Evolutionary conservation across 2,113 vertebrate species (phyloP).

Genomic region (Speoplatyrhinus poulsoni): DNA sequence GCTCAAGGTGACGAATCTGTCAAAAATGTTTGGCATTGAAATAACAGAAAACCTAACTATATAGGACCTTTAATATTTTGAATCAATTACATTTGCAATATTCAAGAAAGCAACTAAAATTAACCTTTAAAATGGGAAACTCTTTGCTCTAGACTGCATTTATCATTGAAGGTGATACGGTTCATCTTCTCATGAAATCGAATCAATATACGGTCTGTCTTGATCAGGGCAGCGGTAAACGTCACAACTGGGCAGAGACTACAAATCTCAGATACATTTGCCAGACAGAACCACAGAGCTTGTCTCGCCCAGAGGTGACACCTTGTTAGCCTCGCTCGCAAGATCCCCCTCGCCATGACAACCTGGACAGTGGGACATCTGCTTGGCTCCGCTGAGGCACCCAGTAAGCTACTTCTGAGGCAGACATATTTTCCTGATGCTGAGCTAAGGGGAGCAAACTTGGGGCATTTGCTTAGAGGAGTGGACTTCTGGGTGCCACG

Average conservation of each 20-base stretch:
- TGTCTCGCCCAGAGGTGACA: conserved; percentile 39
- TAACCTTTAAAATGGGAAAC: not conserved
- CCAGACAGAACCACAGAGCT: conserved; percentile 45
- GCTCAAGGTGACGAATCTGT: no score
- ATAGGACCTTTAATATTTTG: no score
- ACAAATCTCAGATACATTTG: conserved; percentile 54
- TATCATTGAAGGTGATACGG: conserved; percentile 4
- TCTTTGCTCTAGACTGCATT: not conserved
- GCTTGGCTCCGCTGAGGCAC: conserved; percentile 24
- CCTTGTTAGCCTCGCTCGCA: conserved; percentile 49
- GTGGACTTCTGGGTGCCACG: conserved; percentile 26
- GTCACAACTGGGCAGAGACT: not conserved
- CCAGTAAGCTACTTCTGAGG: conserved; percentile 38
- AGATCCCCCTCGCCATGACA: conserved; percentile 29
- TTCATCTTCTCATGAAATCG: not conserved
- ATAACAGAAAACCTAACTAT: no score
- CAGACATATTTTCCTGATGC: conserved; percentile 6
- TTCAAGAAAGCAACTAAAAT: not conserved
- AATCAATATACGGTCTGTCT: not conserved
- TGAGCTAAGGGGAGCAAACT: conserved; percentile 28
- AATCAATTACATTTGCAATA: not conserved
- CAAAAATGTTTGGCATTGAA: no score
- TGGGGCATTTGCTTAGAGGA: not conserved
- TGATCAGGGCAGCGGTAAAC: conserved; percentile 15
- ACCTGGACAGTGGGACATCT: conserved; percentile 53